Evolutionary conservation across 2,888 invertebrate species (phyloP).

Genomic region (Melanostoma scalare): DNA sequence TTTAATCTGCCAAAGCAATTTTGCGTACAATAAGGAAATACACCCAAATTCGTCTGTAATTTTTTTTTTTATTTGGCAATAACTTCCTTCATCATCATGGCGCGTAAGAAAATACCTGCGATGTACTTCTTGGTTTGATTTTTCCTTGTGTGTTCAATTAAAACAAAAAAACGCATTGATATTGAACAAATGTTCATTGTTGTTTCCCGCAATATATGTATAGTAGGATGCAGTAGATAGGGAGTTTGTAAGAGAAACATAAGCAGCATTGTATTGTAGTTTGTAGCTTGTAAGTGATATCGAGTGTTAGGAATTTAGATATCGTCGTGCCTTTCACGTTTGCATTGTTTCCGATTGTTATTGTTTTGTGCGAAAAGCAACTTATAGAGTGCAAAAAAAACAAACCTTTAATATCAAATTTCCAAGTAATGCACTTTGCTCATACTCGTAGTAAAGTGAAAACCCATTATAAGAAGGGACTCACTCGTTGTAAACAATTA

Average conservation of each 20-base stretch:
- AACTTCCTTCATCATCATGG: constrained; percentile 10
- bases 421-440: constrained; percentile 51
- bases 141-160: not conserved
- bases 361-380: constrained; percentile 13
- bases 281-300: constrained; percentile 50
- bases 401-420: constrained; percentile 53
- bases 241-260: not conserved
- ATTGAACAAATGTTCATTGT: constrained; percentile 1
- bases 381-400: not conserved
- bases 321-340: constrained; percentile 51
- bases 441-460: not conserved
- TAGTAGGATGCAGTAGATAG: constrained; percentile 1
- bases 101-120: constrained; percentile 25
- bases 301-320: constrained; percentile 38
- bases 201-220: constrained; percentile 1
- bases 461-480: too few species aligned
- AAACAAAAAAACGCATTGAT: constrained; percentile 20
- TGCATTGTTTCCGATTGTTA: constrained; percentile 47
- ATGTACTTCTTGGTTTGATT: constrained; percentile 17
- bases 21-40: constrained; percentile 49
- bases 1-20: constrained; percentile 1
- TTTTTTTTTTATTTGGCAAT: constrained; percentile 9
- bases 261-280: not conserved
- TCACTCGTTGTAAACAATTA: too few species aligned
- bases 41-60: constrained; percentile 17